Base-by-base conservation (phyloP, 2,113 vertebrate species). In the Vireo altiloquus region DNA sequence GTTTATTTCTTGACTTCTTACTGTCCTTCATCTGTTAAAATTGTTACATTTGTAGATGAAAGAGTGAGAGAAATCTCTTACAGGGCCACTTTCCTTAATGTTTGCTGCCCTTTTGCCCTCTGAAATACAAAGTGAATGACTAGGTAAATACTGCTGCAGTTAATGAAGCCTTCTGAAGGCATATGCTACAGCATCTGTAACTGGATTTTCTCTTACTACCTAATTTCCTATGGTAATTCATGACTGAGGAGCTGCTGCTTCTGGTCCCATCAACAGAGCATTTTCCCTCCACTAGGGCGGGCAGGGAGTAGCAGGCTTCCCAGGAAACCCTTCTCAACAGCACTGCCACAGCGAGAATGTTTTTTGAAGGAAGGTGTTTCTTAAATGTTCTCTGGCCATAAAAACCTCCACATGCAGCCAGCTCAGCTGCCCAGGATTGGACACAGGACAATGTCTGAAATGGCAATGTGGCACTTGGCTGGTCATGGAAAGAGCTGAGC, bases 381-480 rank as follows among this genome's bases (percentile, higher is more conserved):
- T 37, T 0, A 15, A 12, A 20, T 10, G 1, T 24, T 89, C 6
- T 59, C 24, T 82, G 31, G 21, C 46, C 0, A 0, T 42, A 60
- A 33, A 53, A 15, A 3, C 3, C 15, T 17, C 11, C 1, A 6
- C 9, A 10, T 10, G 47, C 85, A 50, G 37, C 82, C 5, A 8
- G 76, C 69, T 54, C 70, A 83, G 85, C 33, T 56, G 24, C 71
- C 35, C 3, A 4, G 69, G 63, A 68, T 71, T 49, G 68, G 65
- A 60, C 31, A 3, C 23, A 75, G 76, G 68, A 88, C 6, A 3
- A 4, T 37, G 77, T 85, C 89, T 4, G 22, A 91, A 95, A 86
- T 78, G 78, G 50, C 11, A n/a, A 27, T 27, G 77, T 79, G 78
- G 37, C 82, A n/a, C 49, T 87, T 33, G 31, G 63, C 40, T 87